These are phyloP conservation scores for Eupithecia exiguata DNA, from an alignment of 2,888 invertebrate genomes.

Conservation along the genomic window DNA sequence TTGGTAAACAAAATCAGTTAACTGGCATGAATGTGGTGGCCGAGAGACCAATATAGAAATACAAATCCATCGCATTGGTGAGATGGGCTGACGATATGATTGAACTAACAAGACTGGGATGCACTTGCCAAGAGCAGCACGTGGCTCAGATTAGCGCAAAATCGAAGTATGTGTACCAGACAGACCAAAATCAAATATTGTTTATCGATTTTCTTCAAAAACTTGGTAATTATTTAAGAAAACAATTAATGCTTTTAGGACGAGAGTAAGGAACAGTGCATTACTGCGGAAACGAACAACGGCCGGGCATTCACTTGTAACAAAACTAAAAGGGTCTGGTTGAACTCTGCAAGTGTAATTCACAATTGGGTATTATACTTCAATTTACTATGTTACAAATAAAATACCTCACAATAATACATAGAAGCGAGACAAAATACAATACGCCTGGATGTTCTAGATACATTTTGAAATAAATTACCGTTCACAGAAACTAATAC, in stretches of 20 bases:
- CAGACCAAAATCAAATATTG: neutral
- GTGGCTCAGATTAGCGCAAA: neutral
- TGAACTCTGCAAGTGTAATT: neutral
- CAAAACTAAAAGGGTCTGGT: neutral
- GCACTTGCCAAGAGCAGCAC: neutral
- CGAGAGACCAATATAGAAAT: constrained; percentile 8
- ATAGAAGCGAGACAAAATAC: neutral
- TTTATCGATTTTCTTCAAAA: neutral
- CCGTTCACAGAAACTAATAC: neutral
- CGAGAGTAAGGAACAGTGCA: neutral
- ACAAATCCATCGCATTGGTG: neutral
- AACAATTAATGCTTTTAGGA: neutral
- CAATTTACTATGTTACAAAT: constrained; percentile 3
- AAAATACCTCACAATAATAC: neutral
- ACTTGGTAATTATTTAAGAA: neutral
- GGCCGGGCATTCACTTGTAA: neutral
- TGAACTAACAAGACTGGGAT: neutral
- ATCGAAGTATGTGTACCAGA: neutral
- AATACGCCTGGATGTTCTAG: neutral
- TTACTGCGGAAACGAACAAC: neutral
- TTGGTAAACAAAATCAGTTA: neutral
- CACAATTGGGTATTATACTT: constrained; percentile 7
- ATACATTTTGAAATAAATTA: neutral
- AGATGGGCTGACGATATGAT: neutral
- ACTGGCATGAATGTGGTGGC: neutral